Conservation (phyloP, 2,888 invertebrate genomes). For the Bombylius major region DNA sequence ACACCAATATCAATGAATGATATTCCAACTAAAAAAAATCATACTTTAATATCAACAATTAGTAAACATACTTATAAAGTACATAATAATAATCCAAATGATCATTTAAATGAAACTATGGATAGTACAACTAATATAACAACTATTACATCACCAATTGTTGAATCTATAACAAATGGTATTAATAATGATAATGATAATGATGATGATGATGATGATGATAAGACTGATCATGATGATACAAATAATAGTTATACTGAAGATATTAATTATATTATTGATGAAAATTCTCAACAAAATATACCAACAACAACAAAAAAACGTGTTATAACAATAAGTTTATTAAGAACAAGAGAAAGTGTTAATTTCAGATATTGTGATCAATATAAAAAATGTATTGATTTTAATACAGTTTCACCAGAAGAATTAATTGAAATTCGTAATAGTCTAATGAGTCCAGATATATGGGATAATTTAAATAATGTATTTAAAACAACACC, state of each 20-base stretch:
- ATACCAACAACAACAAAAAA: neutral
- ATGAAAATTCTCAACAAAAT: no score
- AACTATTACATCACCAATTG: no score
- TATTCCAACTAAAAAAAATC: no score
- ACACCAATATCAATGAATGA: no score
- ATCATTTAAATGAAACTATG: no score
- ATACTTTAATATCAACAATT: no score
- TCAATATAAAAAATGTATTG: conserved; percentile 8
- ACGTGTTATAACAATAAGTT: conserved; percentile 9
- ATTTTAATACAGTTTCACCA: conserved; percentile 5
- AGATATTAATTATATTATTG: no score
- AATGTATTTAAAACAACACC: conserved; percentile 8
- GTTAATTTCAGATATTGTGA: conserved; percentile 10
- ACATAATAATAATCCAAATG: no score
- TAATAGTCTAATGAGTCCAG: conserved; percentile 8
- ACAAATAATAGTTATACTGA: no score
- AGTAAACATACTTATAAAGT: no score
- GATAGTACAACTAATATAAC: no score
- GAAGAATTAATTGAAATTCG: conserved; percentile 11
- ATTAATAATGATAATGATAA: neutral
- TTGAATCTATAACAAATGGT: no score
- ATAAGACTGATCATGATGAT: neutral
- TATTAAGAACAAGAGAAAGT: conserved; percentile 7
- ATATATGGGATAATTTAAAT: conserved; percentile 8
- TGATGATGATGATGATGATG: conserved; percentile 7